Evolutionary conservation across 2,888 invertebrate species (phyloP).

Genomic region (Lithosia quadra): DNA sequence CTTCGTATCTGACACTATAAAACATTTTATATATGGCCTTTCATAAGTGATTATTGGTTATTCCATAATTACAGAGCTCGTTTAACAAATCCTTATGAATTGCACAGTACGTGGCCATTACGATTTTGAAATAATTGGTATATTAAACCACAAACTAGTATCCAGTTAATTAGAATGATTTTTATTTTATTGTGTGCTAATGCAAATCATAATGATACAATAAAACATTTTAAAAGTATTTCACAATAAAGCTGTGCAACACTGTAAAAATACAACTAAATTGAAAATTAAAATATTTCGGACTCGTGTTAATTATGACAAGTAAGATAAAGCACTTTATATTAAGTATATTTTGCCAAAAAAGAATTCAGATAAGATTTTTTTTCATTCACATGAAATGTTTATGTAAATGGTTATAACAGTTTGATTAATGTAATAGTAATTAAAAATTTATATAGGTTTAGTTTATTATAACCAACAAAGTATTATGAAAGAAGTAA

Average conservation of each 20-base stretch:
- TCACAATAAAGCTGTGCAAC: neutral
- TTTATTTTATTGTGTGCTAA: constrained; percentile 24
- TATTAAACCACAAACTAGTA: constrained; percentile 2
- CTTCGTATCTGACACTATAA: neutral
- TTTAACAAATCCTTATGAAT: constrained; percentile 1
- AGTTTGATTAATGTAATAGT: too few relatives aligned
- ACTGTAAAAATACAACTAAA: neutral
- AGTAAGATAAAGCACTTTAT: neutral
- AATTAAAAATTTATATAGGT: too few relatives aligned
- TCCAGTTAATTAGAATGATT: constrained; percentile 9
- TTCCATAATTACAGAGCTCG: neutral
- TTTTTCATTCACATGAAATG: too few relatives aligned
- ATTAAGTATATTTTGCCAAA: neutral
- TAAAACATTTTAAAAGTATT: constrained; percentile 1
- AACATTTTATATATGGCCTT: neutral
- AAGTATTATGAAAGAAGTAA: too few relatives aligned
- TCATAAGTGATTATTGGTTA: neutral
- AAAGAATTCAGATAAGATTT: too few relatives aligned
- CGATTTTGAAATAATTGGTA: neutral
- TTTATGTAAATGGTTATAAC: too few relatives aligned
- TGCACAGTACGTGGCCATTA: neutral
- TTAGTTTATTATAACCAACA: too few relatives aligned
- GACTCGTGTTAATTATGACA: neutral
- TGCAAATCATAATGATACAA: neutral
- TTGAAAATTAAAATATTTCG: neutral